Evolutionary conservation across 1,140 invertebrate species (phyloP), one percentile per base, ranked within the genome.

Genomic region (Brachionus angularis): DNA sequence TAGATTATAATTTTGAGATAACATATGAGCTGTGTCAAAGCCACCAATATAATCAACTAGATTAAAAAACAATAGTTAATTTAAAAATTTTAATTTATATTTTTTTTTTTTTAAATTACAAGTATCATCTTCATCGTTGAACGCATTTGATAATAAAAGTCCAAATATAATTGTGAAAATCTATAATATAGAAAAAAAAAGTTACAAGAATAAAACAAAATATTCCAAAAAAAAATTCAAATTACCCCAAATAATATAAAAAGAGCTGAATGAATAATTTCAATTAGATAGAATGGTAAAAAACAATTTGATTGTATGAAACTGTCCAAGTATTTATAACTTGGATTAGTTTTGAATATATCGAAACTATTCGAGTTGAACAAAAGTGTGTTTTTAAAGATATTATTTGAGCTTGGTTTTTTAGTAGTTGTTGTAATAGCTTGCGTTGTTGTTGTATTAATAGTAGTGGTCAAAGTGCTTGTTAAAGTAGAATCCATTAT

Each of bases 201-300:
- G 3, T 7, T 14, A 42, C 16, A 14, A 14, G 10, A 42, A 12
- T 4, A 4, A 4, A 42, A 42, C 16, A 14, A 42, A 42, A 14
- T 42, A 7, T 14, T 3, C 39, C 16, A 14, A 14, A 14, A 3
- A 42, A 47, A 47, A 47, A 4, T 47, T 47, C 21, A 47, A 64
- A 44, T 33, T 67, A 67, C 62, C 12, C 18, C 62, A 33, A 47
- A 33, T 7, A 67, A 34, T 14, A 67, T 67, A n/a, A 67, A 23
- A 4, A 50, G 25, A 3, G 21, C 31, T 2, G 62, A 67, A 47
- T 67, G 62, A 10, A 67, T 67, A 25, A 67, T 67, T 36, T 67
- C 62, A n/a, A 67, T 47, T n/a, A 67, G 33, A 34, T 67, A 47
- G 36, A 67, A 67, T 36, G 62, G 47, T 16, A 67, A 31, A 3